Evolutionary conservation across 1,140 invertebrate species (phyloP).

Genomic region (Pachyrhynchus sulphureomaculatus): DNA sequence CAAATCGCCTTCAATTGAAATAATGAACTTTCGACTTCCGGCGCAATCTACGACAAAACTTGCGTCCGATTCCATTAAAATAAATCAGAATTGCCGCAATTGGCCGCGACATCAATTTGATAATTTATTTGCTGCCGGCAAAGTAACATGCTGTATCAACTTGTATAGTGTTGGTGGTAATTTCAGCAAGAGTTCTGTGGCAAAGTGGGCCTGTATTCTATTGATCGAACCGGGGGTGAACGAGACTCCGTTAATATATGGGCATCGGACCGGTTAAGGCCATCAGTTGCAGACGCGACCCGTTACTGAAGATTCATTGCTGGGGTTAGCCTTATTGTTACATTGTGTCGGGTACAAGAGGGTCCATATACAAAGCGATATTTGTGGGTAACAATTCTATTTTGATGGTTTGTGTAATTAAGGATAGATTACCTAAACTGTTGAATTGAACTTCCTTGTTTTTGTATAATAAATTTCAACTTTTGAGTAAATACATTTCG

Average conservation of each 20-base stretch:
- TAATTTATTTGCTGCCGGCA: constrained; percentile 17
- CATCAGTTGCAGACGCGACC: constrained; percentile 19
- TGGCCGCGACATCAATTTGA: constrained; percentile 17
- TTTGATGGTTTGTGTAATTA: constrained; percentile 10
- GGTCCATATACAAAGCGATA: constrained; percentile 9
- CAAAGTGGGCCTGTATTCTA: constrained; percentile 4
- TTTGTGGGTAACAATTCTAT: constrained; percentile 5
- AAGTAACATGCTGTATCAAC: constrained; percentile 20
- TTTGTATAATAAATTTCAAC: too few relatives aligned
- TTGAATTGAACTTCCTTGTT: too few relatives aligned
- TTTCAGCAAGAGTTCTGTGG: constrained; percentile 10
- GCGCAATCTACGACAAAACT: constrained; percentile 2
- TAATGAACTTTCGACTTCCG: constrained; percentile 5
- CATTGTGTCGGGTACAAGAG: constrained; percentile 11
- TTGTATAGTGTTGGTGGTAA: constrained; percentile 4
- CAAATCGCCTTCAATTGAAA: background rate
- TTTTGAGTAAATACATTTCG: too few relatives aligned
- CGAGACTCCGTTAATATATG: constrained; percentile 16
- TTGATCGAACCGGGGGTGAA: constrained; percentile 10
- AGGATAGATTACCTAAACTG: background rate
- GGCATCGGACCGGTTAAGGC: constrained; percentile 15
- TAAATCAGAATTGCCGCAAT: constrained; percentile 23
- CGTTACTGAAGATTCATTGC: constrained; percentile 18
- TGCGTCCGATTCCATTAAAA: constrained; percentile 10
- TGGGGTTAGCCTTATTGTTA: constrained; percentile 17